A percentile compares a stretch with the other conserved stretches of the same genome.
phyloP scores from a whole-genome alignment of 2,888 invertebrate species.

The Gymnosoma rotundatum region DNA sequence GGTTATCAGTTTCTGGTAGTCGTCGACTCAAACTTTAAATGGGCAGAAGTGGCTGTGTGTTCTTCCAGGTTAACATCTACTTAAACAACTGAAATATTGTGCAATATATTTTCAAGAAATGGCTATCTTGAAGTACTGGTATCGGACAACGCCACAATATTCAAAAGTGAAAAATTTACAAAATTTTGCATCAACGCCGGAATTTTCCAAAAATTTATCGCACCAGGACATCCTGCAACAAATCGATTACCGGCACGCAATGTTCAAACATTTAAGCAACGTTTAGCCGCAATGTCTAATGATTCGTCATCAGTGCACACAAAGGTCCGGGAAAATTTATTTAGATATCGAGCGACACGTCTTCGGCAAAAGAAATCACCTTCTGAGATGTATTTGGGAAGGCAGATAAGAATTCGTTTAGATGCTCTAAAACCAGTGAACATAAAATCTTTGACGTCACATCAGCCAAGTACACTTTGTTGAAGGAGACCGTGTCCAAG shows the following conservation, averaged over 20 bases:
- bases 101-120: too few relatives aligned
- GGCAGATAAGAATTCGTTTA: constrained; percentile 35
- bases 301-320: constrained; percentile 80
- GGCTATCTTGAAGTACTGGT: constrained; percentile 22
- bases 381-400: constrained; percentile 33
- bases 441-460: background rate
- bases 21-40: too few relatives aligned
- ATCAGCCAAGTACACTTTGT: background rate
- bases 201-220: constrained; percentile 47
- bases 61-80: too few relatives aligned
- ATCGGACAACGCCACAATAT: constrained; percentile 58
- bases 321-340: constrained; percentile 39
- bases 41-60: too few relatives aligned
- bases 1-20: too few relatives aligned
- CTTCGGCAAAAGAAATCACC: constrained; percentile 51
- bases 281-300: constrained; percentile 28
- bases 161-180: constrained; percentile 59
- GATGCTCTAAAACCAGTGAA: background rate
- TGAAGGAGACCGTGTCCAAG: constrained; percentile 30
- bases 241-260: constrained; percentile 53
- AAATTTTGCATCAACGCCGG: constrained; percentile 5
- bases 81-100: too few relatives aligned
- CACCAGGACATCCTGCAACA: constrained; percentile 58
- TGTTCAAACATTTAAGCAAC: constrained; percentile 47
- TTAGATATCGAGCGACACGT: constrained; percentile 52